A percentile compares a stretch with the other conserved stretches of the same genome.
These are phyloP conservation scores for Congeria kusceri DNA, from an alignment of 2,888 invertebrate genomes.

Conservation along the genomic window DNA sequence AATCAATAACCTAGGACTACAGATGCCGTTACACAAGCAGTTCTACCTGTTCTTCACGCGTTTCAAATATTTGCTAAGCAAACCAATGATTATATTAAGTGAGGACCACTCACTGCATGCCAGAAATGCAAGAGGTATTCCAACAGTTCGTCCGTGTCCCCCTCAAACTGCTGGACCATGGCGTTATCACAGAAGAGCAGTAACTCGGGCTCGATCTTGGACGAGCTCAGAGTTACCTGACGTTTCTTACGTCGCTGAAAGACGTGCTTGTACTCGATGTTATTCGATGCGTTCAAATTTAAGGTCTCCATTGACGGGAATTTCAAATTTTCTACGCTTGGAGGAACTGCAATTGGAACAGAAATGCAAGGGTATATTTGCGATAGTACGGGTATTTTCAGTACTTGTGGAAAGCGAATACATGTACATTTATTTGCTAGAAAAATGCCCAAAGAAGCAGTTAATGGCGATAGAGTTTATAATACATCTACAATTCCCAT, in stretches of 20 bases:
- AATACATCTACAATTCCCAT: too few species aligned
- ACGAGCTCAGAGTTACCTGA: constrained; percentile 51
- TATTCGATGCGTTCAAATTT: neutral
- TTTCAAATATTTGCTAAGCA: too few species aligned
- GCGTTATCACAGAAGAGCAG: constrained; percentile 75
- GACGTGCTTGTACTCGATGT: constrained; percentile 23
- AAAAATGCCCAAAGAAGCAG: too few species aligned
- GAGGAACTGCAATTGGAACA: constrained; percentile 25
- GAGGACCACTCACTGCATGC: constrained; percentile 73
- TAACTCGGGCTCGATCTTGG: constrained; percentile 71
- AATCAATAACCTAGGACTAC: too few species aligned
- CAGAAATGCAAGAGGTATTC: constrained; percentile 79
- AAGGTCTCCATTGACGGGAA: neutral
- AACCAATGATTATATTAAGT: too few species aligned
- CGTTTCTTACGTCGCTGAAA: constrained; percentile 50
- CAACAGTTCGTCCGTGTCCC: constrained; percentile 71
- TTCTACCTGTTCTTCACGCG: too few species aligned
- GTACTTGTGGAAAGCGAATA: too few species aligned
- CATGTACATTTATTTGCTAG: too few species aligned
- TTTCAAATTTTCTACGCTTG: constrained; percentile 27
- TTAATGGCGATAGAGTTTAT: too few species aligned
- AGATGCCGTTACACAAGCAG: too few species aligned
- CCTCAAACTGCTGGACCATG: constrained; percentile 72
- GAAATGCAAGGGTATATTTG: too few species aligned
- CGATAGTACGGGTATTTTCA: too few species aligned